Percentiles rank a stretch among this genome's conserved stretches.
Evolutionary conservation across 2,888 invertebrate genomes (phyloP).

Genomic region (Zele albiditarsus): DNA sequence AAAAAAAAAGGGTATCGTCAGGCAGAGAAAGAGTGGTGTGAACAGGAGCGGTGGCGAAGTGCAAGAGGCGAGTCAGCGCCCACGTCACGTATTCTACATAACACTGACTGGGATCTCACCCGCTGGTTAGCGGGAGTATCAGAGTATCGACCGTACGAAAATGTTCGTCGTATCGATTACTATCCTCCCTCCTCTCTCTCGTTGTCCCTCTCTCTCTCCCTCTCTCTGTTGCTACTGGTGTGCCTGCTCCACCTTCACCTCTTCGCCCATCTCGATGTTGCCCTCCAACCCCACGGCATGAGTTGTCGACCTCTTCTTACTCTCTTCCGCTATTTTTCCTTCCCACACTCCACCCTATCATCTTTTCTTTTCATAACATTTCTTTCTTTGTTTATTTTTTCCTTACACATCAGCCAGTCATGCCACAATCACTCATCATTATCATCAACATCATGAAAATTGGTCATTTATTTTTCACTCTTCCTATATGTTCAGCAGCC

Average conservation of each 20-base stretch:
- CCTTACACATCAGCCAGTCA: neutral
- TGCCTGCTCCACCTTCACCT: constrained; percentile 43
- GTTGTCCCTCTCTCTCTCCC: constrained; percentile 14
- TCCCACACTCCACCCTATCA: constrained; percentile 18
- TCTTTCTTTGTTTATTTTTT: constrained; percentile 12
- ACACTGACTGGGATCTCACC: constrained; percentile 41
- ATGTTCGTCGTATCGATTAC: constrained; percentile 47
- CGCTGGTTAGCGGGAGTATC: constrained; percentile 48
- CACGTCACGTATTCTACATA: constrained; percentile 45
- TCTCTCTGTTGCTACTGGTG: constrained; percentile 45
- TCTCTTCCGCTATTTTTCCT: constrained; percentile 36
- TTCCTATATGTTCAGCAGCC: neutral
- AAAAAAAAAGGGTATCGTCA: constrained; percentile 41
- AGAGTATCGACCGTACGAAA: constrained; percentile 47
- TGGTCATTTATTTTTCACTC: constrained; percentile 8
- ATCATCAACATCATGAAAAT: neutral
- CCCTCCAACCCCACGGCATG: constrained; percentile 29
- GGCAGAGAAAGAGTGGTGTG: constrained; percentile 36
- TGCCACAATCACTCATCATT: neutral
- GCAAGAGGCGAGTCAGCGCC: constrained; percentile 44
- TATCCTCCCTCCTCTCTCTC: constrained; percentile 33
- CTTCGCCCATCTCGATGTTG: constrained; percentile 39
- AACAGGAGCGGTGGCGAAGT: constrained; percentile 39
- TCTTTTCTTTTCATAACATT: constrained; percentile 14
- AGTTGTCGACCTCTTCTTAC: constrained; percentile 42